Evolutionary conservation across 2,113 vertebrate genomes (phyloP).

Genomic region (Saccopteryx bilineata): DNA sequence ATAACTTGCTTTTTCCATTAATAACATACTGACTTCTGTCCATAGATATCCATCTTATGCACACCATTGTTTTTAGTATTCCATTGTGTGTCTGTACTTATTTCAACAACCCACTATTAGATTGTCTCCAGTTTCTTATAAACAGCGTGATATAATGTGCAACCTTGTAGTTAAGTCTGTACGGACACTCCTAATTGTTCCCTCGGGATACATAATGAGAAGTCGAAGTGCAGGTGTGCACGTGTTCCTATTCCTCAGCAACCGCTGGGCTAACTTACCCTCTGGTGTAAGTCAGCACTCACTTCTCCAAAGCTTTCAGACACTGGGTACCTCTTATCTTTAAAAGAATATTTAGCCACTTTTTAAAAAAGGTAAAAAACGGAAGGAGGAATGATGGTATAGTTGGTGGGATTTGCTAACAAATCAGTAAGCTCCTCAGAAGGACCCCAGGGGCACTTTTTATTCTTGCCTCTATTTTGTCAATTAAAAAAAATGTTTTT

Average conservation of each 20-base stretch:
- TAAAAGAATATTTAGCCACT: neutral
- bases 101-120: neutral
- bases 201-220: neutral
- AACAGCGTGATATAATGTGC: neutral
- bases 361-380: neutral
- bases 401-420: neutral
- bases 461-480: neutral
- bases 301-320: neutral
- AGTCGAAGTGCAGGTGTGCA: too few relatives aligned
- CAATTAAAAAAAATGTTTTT: neutral
- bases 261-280: too few relatives aligned
- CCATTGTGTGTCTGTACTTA: neutral
- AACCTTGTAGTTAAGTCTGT: neutral
- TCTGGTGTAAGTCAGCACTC: too few relatives aligned
- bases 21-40: neutral
- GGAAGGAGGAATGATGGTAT: accelerated
- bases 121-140: neutral
- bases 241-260: neutral
- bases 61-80: neutral
- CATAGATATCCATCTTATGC: neutral
- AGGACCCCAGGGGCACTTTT: neutral
- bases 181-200: neutral
- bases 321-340: neutral
- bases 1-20: neutral
- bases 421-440: neutral